Percentiles rank a stretch among this genome's conserved stretches.
Evolutionary conservation across 2,797 vertebrate species (phyloP).

Genomic region (Melanotaenia parkinsoni): DNA sequence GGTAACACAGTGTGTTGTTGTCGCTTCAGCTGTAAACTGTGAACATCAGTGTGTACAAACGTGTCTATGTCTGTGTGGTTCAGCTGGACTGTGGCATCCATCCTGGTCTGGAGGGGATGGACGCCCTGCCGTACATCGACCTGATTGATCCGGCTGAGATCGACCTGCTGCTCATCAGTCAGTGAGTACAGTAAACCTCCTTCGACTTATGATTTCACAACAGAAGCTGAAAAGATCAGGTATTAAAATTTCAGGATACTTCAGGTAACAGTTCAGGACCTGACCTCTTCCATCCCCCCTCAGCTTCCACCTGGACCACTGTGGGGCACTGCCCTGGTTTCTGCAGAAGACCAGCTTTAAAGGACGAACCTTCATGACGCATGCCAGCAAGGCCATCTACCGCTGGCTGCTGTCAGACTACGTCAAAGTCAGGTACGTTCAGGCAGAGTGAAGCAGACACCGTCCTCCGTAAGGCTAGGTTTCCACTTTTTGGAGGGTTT

Average conservation of each 20-base stretch:
- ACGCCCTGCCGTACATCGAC: constrained; percentile 95
- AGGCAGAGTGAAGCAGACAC: too few species aligned
- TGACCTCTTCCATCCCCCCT: neutral
- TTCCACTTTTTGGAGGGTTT: too few species aligned
- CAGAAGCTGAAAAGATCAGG: neutral
- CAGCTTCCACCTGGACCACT: constrained; percentile 97
- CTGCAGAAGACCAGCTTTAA: constrained; percentile 98
- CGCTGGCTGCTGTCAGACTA: constrained; percentile 97
- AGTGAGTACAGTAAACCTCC: constrained; percentile 81
- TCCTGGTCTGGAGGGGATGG: constrained; percentile 95
- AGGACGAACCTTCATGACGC: constrained; percentile 97
- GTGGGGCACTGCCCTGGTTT: constrained; percentile 96
- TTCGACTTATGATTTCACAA: constrained; percentile 26
- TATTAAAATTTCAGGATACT: too few species aligned
- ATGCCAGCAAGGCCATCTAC: constrained; percentile 97
- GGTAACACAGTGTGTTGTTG: constrained; percentile 75
- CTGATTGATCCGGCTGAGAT: constrained; percentile 96
- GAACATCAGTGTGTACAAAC: too few species aligned
- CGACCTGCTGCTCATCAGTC: constrained; percentile 95
- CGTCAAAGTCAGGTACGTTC: constrained; percentile 70
- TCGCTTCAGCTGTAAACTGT: neutral
- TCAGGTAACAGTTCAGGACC: neutral
- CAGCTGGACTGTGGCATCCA: constrained; percentile 97
- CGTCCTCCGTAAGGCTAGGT: too few species aligned
- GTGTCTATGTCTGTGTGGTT: constrained; percentile 6